Base-by-base conservation (phyloP, 2,797 vertebrate genomes). In the Lophius americanus region DNA sequence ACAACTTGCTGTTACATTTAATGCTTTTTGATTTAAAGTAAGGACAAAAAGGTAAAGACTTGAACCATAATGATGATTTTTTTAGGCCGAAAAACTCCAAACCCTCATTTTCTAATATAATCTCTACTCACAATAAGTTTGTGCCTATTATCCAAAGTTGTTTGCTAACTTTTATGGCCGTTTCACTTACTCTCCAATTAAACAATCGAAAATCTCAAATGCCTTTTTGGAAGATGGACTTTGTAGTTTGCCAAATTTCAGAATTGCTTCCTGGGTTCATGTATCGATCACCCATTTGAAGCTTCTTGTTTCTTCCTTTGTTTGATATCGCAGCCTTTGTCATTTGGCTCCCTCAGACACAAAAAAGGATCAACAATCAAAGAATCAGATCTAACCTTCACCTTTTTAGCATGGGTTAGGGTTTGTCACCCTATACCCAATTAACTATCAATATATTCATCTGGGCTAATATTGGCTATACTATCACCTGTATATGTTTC, bases 101-200 rank as follows among this genome's bases (percentile, higher is more conserved):
- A 41, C 55, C 51, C 33, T 4, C 5, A 44, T 75, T 75, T 75
- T 65, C n/a, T 67, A 68, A 76, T 35, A 38, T 60, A 78, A 78
- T 65, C 6, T 5, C 50, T 53, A 51, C 32, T 50, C 44, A 10
- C 38, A 73, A 73, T 46, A 59, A 68, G 13, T 63, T 61, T 55
- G 38, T 53, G 48, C 59, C 60, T 51, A 53, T 82, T 76, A 68
- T 75, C 65, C 39, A 10, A 39, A 56, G 64, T 47, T 42, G 57
- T 55, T 56, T 48, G 68, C 70, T 69, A 65, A 70, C 63, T 64
- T 4, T 53, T 62, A 36, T 41, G 57, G 58, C 56, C 54, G 48
- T 46, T 64, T 72, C 54, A 60, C 33, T 46, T 62, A 63, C 5
- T 47, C 41, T 54, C 41, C 41, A 53, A 66, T 65, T 58, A 23